Conservation (phyloP, 2,113 vertebrate species). For the Bungarus multicinctus region DNA sequence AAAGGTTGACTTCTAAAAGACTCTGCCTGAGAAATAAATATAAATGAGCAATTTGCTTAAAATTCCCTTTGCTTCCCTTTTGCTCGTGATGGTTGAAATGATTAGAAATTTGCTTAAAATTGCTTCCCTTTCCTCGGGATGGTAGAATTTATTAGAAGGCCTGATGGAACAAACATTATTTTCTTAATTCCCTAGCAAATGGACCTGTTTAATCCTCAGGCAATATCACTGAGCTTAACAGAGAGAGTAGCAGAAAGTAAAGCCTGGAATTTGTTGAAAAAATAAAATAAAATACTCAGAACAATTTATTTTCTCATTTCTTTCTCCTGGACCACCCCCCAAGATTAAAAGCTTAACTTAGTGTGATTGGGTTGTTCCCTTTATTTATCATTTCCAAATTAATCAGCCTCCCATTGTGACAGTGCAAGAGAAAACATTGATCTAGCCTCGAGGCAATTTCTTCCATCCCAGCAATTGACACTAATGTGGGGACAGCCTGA, state of each 20-base stretch:
- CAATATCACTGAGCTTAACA: slow-evolving; percentile 42
- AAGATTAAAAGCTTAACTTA: slow-evolving; percentile 25
- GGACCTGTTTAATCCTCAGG: slow-evolving; percentile 36
- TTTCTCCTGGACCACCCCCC: slow-evolving; percentile 27
- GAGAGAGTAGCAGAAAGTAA: slow-evolving; percentile 36
- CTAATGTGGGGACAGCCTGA: neutral
- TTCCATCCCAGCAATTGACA: neutral
- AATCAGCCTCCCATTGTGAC: slow-evolving; percentile 27
- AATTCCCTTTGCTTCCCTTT: slow-evolving; percentile 18
- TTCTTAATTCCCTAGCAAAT: slow-evolving; percentile 35
- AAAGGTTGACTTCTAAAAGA: slow-evolving; percentile 13
- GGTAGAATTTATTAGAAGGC: slow-evolving; percentile 20
- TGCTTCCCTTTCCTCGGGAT: slow-evolving; percentile 19
- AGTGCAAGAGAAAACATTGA: slow-evolving; percentile 13
- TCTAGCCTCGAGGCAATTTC: neutral
- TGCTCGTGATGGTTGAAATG: slow-evolving; percentile 20
- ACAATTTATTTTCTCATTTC: slow-evolving; percentile 39
- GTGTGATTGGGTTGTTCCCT: slow-evolving; percentile 15
- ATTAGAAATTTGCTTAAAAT: slow-evolving; percentile 7
- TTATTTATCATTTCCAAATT: slow-evolving; percentile 52
- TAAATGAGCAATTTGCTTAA: neutral
- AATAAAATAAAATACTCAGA: neutral
- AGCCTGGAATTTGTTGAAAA: slow-evolving; percentile 9
- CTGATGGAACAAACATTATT: slow-evolving; percentile 21
- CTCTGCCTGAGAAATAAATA: slow-evolving; percentile 19